phyloP scores from a whole-genome alignment of 2,113 vertebrate genomes.

The Tragelaphus buxtoni region DNA sequence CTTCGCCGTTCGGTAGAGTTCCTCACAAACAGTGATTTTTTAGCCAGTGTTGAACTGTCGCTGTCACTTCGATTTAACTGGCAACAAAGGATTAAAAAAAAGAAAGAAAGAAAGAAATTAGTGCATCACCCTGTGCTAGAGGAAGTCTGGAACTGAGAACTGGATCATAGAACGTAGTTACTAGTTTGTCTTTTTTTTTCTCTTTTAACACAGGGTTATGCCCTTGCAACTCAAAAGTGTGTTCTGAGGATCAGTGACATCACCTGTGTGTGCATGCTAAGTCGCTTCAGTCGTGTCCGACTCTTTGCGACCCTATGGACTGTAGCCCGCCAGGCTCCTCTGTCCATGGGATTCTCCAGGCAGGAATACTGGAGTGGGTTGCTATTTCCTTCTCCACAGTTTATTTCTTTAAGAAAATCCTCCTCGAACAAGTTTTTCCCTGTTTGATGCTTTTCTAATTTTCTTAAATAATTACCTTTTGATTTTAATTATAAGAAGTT shows the following conservation, averaged over 20 bases:
- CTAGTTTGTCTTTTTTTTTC: not conserved
- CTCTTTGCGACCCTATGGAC: not conserved
- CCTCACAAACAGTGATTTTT: constrained; percentile 87
- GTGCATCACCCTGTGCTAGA: not conserved
- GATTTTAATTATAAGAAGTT: not conserved
- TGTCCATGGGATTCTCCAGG: not conserved
- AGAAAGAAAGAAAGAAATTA: not conserved
- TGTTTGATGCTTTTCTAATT: not conserved
- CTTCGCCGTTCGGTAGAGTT: constrained; percentile 86
- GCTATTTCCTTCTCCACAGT: not conserved
- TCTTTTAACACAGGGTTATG: not conserved
- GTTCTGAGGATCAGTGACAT: not conserved
- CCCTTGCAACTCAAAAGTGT: not conserved
- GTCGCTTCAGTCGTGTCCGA: fast-evolving
- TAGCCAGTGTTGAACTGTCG: constrained; percentile 88
- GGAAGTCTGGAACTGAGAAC: not conserved
- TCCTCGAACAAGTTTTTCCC: not conserved
- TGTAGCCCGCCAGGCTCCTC: not conserved
- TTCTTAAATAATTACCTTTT: not conserved
- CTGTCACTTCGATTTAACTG: constrained; percentile 90
- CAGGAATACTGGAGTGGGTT: not conserved
- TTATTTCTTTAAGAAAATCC: not conserved
- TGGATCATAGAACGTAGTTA: not conserved
- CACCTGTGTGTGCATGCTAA: not conserved
- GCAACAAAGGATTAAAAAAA: not conserved